Conservation (phyloP, 1,140 invertebrate genomes). For the Antheraea mylitta region DNA sequence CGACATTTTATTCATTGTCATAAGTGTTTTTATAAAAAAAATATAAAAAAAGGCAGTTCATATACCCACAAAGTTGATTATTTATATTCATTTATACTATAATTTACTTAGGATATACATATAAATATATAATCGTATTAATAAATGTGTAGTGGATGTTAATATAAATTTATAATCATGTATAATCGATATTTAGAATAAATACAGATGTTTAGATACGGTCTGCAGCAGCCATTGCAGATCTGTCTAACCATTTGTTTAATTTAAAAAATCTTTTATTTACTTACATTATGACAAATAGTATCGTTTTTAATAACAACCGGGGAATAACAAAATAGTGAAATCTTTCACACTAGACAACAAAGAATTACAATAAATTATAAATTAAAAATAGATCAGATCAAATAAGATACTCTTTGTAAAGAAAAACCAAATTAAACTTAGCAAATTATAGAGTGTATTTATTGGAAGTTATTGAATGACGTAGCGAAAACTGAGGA, state of each 20-base stretch:
- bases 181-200: slow-evolving; percentile 38
- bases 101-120: slow-evolving; percentile 17
- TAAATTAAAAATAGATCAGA: no score
- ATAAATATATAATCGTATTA: slow-evolving; percentile 14
- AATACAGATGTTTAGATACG: slow-evolving; percentile 57
- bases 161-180: slow-evolving; percentile 20
- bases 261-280: neutral
- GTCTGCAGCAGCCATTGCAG: slow-evolving; percentile 67
- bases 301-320: no score
- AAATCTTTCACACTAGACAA: no score
- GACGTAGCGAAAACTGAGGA: no score
- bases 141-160: slow-evolving; percentile 6
- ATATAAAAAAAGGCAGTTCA: slow-evolving; percentile 56
- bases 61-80: slow-evolving; percentile 54
- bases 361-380: no score
- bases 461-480: no score
- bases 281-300: neutral
- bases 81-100: slow-evolving; percentile 21
- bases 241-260: slow-evolving; percentile 58
- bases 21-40: slow-evolving; percentile 70
- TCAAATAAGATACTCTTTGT: no score
- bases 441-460: no score
- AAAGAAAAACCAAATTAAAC: no score
- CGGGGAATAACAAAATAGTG: no score
- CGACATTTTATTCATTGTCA: neutral